phyloP scores from a whole-genome alignment of 1,140 invertebrate genomes.

The Heliothis subflexa region DNA sequence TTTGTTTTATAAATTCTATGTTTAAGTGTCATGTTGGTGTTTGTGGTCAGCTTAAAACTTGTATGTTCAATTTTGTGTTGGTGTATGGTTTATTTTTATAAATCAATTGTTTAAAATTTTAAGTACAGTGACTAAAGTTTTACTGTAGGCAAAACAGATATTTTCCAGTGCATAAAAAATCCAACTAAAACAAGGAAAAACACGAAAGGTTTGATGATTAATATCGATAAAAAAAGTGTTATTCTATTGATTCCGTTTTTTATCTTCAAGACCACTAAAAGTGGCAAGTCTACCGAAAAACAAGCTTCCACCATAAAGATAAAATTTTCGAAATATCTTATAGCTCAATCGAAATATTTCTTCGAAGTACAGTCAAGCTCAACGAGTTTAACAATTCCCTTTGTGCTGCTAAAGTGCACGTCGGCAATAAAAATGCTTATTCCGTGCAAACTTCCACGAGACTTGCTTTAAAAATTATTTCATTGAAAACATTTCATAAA shows the following conservation, averaged over 20 bases:
- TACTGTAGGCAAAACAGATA: too few relatives aligned
- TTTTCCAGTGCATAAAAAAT: too few relatives aligned
- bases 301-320: not conserved
- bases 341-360: conserved; percentile 27
- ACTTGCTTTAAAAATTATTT: conserved; percentile 8
- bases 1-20: conserved; percentile 8
- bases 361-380: conserved; percentile 23
- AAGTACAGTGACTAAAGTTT: too few relatives aligned
- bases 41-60: not conserved
- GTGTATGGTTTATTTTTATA: too few relatives aligned
- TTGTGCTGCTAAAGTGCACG: conserved; percentile 29
- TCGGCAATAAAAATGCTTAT: conserved; percentile 35
- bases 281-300: not conserved
- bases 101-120: too few relatives aligned
- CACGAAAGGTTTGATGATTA: too few relatives aligned
- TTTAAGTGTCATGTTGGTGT: not conserved
- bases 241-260: not conserved
- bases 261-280: not conserved
- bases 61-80: too few relatives aligned
- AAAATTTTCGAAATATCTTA: not conserved
- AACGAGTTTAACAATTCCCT: conserved; percentile 28
- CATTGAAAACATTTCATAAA: not conserved
- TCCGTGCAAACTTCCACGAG: conserved; percentile 13
- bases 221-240: too few relatives aligned
- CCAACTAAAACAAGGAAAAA: too few relatives aligned